A percentile compares a stretch with the other conserved stretches of the same genome.
phyloP scores from a whole-genome alignment of 92 coral and sea anemone species.

The Metridium senile region DNA sequence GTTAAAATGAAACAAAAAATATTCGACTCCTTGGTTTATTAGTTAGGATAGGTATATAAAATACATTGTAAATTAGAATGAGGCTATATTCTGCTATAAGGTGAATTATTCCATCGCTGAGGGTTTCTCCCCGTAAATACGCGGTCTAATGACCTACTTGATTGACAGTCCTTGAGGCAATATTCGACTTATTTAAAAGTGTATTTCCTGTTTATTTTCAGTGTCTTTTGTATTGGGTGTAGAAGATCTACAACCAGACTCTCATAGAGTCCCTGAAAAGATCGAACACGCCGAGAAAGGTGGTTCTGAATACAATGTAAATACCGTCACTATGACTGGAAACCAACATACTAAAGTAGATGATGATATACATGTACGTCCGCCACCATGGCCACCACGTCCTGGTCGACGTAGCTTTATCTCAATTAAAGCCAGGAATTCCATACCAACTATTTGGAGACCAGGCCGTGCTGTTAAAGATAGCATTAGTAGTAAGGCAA shows the following conservation, averaged over 20 bases:
- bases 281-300: conserved; percentile 41
- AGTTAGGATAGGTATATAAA: no score
- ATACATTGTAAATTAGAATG: no score
- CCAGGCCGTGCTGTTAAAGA: conserved; percentile 28
- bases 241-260: conserved; percentile 11
- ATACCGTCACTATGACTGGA: conserved; percentile 30
- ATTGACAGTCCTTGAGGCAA: not conserved
- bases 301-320: conserved; percentile 22
- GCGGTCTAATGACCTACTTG: not conserved
- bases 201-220: not conserved
- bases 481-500: not conserved
- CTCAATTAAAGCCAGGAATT: conserved; percentile 13
- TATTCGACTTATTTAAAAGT: no score
- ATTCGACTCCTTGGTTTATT: no score
- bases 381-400: conserved; percentile 50
- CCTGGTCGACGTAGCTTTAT: conserved; percentile 35
- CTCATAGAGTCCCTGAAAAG: conserved; percentile 33
- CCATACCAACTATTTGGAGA: conserved; percentile 18
- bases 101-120: no score
- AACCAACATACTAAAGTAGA: conserved; percentile 25
- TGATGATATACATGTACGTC: not conserved
- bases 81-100: no score
- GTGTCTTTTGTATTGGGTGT: not conserved
- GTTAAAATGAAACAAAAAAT: no score
- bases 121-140: no score